A percentile compares a stretch with the other conserved stretches of the same genome.
Conservation (phyloP, 2,888 invertebrate genomes). For the Mayetiola destructor region DNA sequence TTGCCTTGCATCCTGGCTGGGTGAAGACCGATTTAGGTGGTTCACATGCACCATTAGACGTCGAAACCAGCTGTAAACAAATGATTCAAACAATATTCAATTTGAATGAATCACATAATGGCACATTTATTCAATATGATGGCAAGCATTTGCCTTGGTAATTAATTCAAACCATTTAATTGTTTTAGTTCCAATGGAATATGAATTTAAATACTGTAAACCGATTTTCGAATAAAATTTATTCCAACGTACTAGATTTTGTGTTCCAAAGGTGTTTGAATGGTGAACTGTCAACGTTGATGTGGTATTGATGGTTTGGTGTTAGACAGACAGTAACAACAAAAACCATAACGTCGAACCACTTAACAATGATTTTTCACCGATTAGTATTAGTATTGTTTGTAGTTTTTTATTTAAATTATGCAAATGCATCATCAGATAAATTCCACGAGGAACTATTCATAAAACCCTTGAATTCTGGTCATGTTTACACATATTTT, state of each 20-base stretch:
- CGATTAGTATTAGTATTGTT: neutral
- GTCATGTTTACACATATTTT: slow-evolving; percentile 78
- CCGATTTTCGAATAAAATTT: neutral
- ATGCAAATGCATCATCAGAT: slow-evolving; percentile 35
- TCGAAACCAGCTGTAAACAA: slow-evolving; percentile 48
- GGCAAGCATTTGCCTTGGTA: slow-evolving; percentile 63
- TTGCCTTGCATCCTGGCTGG: slow-evolving; percentile 79
- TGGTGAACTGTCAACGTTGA: neutral
- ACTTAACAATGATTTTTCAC: neutral
- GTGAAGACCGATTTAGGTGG: slow-evolving; percentile 85
- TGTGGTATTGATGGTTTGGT: too few species aligned
- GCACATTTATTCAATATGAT: slow-evolving; percentile 64
- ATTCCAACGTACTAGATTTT: slow-evolving; percentile 3
- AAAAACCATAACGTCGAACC: neutral
- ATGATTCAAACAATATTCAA: slow-evolving; percentile 51
- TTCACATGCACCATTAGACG: slow-evolving; percentile 54
- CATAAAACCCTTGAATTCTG: slow-evolving; percentile 67
- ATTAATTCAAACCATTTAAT: slow-evolving; percentile 17
- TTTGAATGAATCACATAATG: slow-evolving; percentile 51
- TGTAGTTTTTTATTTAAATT: neutral
- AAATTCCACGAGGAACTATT: slow-evolving; percentile 76
- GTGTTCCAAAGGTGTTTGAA: neutral
- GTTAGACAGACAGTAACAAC: neutral
- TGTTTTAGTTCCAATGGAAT: neutral
- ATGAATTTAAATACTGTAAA: neutral